A percentile compares a stretch with the other conserved stretches of the same genome.
Evolutionary conservation across 2,113 vertebrate genomes (phyloP).

Genomic region (Crotalus viridis): DNA sequence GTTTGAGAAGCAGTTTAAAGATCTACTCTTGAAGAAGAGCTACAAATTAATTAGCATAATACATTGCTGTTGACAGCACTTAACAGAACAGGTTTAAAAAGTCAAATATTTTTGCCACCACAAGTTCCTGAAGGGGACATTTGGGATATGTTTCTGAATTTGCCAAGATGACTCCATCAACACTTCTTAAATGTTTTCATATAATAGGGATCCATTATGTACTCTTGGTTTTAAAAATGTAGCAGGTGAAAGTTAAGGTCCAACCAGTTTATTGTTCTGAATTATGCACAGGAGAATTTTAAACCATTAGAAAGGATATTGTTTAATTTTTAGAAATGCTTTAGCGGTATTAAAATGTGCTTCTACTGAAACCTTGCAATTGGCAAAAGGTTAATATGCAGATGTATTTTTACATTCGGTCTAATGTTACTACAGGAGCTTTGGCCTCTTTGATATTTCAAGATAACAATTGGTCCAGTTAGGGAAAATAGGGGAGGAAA

Average conservation of each 20-base stretch:
- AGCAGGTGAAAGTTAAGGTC: background rate
- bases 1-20: background rate
- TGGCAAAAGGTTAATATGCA: background rate
- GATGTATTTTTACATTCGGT: background rate
- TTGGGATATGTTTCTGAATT: background rate
- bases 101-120: background rate
- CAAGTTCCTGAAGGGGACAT: background rate
- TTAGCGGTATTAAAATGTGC: background rate
- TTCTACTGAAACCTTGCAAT: background rate
- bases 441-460: background rate
- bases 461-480: background rate
- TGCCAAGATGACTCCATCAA: background rate
- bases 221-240: background rate
- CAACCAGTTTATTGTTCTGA: background rate
- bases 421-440: background rate
- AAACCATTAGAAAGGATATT: background rate
- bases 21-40: background rate
- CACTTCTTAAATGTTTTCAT: background rate
- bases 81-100: background rate
- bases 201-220: background rate
- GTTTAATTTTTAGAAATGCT: background rate
- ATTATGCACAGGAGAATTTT: background rate
- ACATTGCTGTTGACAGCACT: background rate
- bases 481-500: background rate
- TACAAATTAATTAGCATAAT: background rate